Conservation (phyloP, 2,113 vertebrate species). For the Cryptotis parvus region DNA sequence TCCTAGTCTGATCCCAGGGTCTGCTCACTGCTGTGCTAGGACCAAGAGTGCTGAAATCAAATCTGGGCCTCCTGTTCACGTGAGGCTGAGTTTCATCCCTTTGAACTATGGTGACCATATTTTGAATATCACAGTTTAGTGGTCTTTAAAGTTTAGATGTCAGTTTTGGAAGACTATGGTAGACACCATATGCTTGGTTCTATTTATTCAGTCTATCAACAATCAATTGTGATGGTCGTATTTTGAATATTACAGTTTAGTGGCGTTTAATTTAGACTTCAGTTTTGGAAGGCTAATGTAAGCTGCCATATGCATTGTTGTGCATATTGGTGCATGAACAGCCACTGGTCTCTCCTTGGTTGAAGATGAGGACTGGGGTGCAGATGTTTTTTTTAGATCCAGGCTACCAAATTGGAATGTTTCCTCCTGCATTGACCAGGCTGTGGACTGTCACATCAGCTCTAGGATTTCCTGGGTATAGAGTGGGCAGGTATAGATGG, state of each 20-base stretch:
- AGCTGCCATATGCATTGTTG: background rate
- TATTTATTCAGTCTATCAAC: too few species aligned
- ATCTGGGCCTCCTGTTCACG: too few species aligned
- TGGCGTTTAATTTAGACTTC: background rate
- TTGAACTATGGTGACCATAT: background rate
- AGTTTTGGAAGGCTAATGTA: slow-evolving; percentile 4
- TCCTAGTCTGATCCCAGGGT: too few species aligned
- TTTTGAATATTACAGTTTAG: slow-evolving; percentile 24
- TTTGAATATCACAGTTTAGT: slow-evolving; percentile 26
- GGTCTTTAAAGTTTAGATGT: background rate
- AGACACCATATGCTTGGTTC: too few species aligned
- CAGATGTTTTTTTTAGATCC: background rate
- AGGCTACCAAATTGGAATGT: background rate
- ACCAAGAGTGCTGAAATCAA: too few species aligned
- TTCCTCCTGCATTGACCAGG: background rate
- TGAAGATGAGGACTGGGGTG: background rate
- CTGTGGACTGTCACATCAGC: background rate
- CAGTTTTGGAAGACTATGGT: slow-evolving; percentile 7
- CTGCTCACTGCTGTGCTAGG: too few species aligned
- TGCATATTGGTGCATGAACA: background rate
- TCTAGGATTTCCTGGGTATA: background rate
- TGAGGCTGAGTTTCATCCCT: too few species aligned
- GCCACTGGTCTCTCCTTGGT: background rate
- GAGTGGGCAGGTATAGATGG: background rate
- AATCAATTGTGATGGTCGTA: too few species aligned